Percentiles rank a stretch among this genome's conserved stretches.
Evolutionary conservation across 2,797 vertebrate genomes (phyloP).

Genomic region (Phoxinus dragarum): DNA sequence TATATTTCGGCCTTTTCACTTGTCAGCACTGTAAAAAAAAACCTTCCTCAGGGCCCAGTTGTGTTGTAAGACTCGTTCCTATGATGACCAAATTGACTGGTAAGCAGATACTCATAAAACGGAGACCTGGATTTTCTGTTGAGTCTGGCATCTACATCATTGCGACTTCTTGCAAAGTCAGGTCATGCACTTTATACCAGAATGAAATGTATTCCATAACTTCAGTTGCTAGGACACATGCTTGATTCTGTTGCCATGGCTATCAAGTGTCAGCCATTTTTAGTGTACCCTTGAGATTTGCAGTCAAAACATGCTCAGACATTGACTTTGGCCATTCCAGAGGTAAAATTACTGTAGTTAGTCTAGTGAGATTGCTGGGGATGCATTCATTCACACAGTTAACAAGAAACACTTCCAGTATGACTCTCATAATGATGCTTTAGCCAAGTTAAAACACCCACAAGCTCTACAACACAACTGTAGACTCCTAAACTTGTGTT

Average conservation of each 20-base stretch:
- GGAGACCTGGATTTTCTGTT: constrained; percentile 6
- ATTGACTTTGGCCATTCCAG: not conserved
- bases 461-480: not conserved
- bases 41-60: not conserved
- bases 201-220: constrained; percentile 18
- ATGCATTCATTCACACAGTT: not conserved
- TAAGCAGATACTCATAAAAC: constrained; percentile 10
- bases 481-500: not conserved
- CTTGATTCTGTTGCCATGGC: constrained; percentile 38
- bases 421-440: not conserved
- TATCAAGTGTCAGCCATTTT: constrained; percentile 27
- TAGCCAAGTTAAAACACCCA: not conserved
- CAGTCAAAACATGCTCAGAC: constrained; percentile 25
- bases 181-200: constrained; percentile 10
- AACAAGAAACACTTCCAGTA: not conserved
- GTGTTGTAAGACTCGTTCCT: not conserved
- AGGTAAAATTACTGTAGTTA: not conserved
- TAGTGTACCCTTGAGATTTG: constrained; percentile 31
- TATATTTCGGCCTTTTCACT: not conserved
- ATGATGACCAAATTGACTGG: constrained; percentile 7
- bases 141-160: constrained; percentile 15
- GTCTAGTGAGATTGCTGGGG: not conserved
- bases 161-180: constrained; percentile 16
- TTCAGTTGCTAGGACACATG: constrained; percentile 50
- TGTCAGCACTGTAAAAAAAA: not conserved